Evolutionary conservation across 1,140 invertebrate genomes (phyloP).

Genomic region (Acyrthosiphon pisum): DNA sequence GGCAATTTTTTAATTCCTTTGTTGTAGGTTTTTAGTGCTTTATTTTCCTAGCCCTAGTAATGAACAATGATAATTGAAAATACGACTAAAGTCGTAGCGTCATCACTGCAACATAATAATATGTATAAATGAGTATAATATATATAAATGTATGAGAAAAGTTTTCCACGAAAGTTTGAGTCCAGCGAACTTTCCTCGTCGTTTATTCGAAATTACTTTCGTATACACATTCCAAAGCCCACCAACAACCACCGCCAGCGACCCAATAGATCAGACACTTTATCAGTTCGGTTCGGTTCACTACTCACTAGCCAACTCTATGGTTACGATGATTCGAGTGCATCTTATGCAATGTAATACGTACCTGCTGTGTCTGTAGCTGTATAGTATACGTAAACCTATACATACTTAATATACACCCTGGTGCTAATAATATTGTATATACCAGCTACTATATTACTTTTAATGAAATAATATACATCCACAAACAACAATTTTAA

Average conservation of each 20-base stretch:
- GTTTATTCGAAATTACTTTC: background rate
- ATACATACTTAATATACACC: no score
- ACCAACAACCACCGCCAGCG: background rate
- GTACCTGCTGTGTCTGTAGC: background rate
- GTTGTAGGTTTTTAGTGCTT: no score
- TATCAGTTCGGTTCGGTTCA: background rate
- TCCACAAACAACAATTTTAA: no score
- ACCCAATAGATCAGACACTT: background rate
- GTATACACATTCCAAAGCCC: background rate
- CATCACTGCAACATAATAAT: background rate
- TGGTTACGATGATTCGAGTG: background rate
- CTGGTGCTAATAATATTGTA: no score
- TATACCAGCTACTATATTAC: background rate
- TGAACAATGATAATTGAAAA: background rate
- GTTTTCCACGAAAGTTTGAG: background rate
- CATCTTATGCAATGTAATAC: background rate
- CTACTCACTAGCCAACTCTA: background rate
- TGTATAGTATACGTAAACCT: no score
- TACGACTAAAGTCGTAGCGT: background rate
- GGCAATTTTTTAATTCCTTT: no score
- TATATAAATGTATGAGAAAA: background rate
- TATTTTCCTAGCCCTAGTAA: no score
- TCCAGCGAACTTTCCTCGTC: background rate
- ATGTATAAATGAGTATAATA: no score
- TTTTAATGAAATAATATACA: background rate